phyloP scores from a whole-genome alignment of 2,888 invertebrate species.

The Lasioglossum zephyrum region DNA sequence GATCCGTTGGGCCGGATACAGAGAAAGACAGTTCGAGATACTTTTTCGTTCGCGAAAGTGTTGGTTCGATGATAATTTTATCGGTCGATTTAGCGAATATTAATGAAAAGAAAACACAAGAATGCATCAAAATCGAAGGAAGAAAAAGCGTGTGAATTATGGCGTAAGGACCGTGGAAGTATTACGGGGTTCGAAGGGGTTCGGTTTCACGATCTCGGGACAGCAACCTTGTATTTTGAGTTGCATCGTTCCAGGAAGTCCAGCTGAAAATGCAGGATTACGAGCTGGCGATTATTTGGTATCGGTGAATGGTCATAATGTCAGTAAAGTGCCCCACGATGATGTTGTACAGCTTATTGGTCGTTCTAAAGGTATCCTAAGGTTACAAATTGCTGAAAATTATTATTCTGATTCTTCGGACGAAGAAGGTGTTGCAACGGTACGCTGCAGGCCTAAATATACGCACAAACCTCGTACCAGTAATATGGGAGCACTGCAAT shows the following conservation, averaged over 20 bases:
- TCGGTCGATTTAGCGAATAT: slow-evolving; percentile 29
- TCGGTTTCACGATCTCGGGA: slow-evolving; percentile 99
- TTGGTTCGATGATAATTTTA: slow-evolving; percentile 31
- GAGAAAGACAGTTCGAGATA: slow-evolving; percentile 31
- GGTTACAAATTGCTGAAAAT: slow-evolving; percentile 94
- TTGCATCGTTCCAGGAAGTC: slow-evolving; percentile 95
- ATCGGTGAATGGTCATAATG: slow-evolving; percentile 95
- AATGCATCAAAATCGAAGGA: slow-evolving; percentile 88
- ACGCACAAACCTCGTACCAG: slow-evolving; percentile 85
- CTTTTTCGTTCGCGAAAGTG: slow-evolving; percentile 29
- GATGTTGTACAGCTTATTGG: slow-evolving; percentile 96
- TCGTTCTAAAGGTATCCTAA: slow-evolving; percentile 92
- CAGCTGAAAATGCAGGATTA: slow-evolving; percentile 95
- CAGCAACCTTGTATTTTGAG: slow-evolving; percentile 98
- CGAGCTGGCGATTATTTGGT: slow-evolving; percentile 96
- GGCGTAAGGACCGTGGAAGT: slow-evolving; percentile 94
- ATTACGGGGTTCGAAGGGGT: slow-evolving; percentile 93
- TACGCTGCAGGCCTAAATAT: slow-evolving; percentile 87
- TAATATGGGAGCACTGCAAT: slow-evolving; percentile 72
- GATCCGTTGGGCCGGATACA: slow-evolving; percentile 8
- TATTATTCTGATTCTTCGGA: slow-evolving; percentile 94
- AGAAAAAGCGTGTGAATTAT: slow-evolving; percentile 90
- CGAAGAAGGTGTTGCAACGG: slow-evolving; percentile 88
- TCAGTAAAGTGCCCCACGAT: slow-evolving; percentile 96
- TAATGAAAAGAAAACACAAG: slow-evolving; percentile 60